Base-by-base conservation (phyloP, 2,888 invertebrate genomes). In the Drosophila meridiana region DNA sequence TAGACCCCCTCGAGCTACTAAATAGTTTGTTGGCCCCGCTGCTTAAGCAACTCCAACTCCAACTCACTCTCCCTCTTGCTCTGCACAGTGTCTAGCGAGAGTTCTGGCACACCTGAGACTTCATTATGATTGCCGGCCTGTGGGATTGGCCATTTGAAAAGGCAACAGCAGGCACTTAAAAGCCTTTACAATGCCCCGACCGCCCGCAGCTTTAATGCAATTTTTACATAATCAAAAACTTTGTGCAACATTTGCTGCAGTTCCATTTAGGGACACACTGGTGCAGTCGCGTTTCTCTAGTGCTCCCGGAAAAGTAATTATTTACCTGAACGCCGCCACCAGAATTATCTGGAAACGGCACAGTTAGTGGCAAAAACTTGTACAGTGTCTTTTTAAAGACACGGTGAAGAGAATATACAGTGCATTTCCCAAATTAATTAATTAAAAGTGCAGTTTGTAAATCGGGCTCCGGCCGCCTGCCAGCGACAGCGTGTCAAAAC, bases 201-300 rank as follows among this genome's bases (percentile, higher is more conserved):
- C 56, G 48, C 65, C 57, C 81, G 50, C 69, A 65, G 64, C 82
- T 82, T 81, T 76, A 80, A 77, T 85, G 80, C 69, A 82, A 78
- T 82, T 85, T 76, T 85, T 82, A 82, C 73, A 80, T 82, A 84
- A 84, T 74, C 71, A 87, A 78, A 74, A 68, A 80, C 57, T 72
- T 81, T 81, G 69, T 80, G 83, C 83, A 80, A 82, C 80, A 82
- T 82, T 79, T 82, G 74, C 69, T 57, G 57, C 80, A 82, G 76
- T n/a, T n/a, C n/a, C n/a, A n/a, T n/a, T n/a, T n/a, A n/a, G n/a
- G n/a, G n/a, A n/a, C n/a, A n/a, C n/a, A n/a, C n/a, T n/a, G n/a
- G n/a, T n/a, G n/a, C n/a, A n/a, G n/a, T n/a, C n/a, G n/a, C n/a
- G n/a, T n/a, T n/a, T n/a, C n/a, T n/a, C n/a, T n/a, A n/a, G n/a